A percentile compares a stretch with the other conserved stretches of the same genome.
phyloP scores from a whole-genome alignment of 2,113 vertebrate genomes.

The Elephas maximus region DNA sequence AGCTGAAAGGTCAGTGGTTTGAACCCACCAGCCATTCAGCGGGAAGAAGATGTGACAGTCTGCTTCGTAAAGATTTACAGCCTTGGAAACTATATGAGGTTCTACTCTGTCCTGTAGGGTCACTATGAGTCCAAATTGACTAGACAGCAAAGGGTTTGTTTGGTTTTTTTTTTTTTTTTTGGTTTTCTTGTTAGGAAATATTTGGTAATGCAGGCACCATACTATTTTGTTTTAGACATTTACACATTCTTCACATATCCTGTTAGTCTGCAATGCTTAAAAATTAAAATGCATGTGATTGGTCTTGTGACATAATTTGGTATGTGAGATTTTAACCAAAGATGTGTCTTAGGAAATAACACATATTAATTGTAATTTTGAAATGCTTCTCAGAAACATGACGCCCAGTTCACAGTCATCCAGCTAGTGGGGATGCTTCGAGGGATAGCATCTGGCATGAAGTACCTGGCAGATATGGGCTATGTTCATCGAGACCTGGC shows the following conservation, averaged over 20 bases:
- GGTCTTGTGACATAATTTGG: not conserved
- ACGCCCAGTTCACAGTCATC: slow-evolving; percentile 98
- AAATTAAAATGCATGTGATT: not conserved
- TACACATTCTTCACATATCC: not conserved
- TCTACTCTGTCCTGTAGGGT: too few species aligned
- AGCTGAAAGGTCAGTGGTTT: not conserved
- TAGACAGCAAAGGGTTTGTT: too few species aligned
- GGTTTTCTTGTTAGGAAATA: not conserved
- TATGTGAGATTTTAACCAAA: not conserved
- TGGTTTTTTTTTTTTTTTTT: too few species aligned
- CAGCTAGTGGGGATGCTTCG: slow-evolving; percentile 96
- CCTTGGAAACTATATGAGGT: too few species aligned
- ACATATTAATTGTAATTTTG: slow-evolving; percentile 58
- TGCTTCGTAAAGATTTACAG: too few species aligned
- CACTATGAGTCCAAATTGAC: too few species aligned
- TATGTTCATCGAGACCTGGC: slow-evolving; percentile 94
- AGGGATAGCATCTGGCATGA: slow-evolving; percentile 95
- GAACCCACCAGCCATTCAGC: not conserved
- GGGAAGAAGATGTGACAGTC: not conserved
- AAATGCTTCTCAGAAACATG: slow-evolving; percentile 93
- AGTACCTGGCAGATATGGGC: slow-evolving; percentile 95
- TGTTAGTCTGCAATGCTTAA: not conserved
- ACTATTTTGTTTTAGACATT: not conserved
- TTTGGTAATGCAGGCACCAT: not conserved
- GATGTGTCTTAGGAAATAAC: not conserved